Percentiles rank a stretch among this genome's conserved stretches.
phyloP scores from a whole-genome alignment of 2,797 vertebrate genomes.

The Schizothorax lantsangensis region DNA sequence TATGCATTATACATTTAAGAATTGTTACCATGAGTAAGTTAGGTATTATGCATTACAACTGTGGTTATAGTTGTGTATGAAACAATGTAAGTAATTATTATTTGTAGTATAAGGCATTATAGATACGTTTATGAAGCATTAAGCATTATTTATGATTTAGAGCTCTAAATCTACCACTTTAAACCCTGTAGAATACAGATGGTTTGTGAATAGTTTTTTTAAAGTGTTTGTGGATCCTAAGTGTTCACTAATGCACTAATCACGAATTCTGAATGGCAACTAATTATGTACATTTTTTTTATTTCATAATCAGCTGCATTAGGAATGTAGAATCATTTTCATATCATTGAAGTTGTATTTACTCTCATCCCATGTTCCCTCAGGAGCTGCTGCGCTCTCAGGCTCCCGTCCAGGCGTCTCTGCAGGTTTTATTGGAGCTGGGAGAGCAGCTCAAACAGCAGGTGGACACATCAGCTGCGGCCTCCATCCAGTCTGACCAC shows the following conservation, averaged over 20 bases:
- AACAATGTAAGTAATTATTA: background rate
- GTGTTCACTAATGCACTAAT: background rate
- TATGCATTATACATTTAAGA: background rate
- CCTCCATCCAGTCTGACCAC: slow-evolving; percentile 88
- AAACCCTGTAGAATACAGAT: background rate
- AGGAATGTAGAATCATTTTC: background rate
- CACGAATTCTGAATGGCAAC: background rate
- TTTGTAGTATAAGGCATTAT: background rate
- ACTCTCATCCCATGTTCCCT: background rate
- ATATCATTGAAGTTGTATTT: background rate
- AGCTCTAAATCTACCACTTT: background rate
- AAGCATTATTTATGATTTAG: background rate
- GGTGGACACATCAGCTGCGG: slow-evolving; percentile 87
- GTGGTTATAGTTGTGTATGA: background rate
- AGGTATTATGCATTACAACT: background rate
- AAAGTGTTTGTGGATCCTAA: background rate
- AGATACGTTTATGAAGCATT: background rate
- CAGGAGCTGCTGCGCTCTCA: slow-evolving; percentile 86
- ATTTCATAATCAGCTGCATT: background rate
- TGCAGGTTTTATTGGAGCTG: slow-evolving; percentile 85
- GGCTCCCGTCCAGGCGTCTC: slow-evolving; percentile 80
- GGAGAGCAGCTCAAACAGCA: slow-evolving; percentile 92
- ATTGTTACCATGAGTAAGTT: background rate
- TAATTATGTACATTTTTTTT: background rate
- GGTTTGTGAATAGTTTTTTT: background rate